phyloP scores from a whole-genome alignment of 2,113 vertebrate genomes.

The Platysternon megacephalum region DNA sequence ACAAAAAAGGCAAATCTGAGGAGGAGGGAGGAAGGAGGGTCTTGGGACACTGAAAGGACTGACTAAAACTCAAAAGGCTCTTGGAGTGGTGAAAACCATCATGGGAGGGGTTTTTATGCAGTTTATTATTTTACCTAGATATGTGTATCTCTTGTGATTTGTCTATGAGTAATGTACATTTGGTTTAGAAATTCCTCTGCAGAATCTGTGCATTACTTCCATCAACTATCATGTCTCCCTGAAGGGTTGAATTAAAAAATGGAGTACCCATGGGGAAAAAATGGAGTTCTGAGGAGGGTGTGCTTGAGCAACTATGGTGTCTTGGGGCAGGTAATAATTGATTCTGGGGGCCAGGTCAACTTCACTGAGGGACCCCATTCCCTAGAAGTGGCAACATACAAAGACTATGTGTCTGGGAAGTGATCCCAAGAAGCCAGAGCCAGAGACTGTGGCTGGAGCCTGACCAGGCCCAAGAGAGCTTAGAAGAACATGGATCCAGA shows the following conservation, averaged over 20 bases:
- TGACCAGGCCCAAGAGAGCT: background rate
- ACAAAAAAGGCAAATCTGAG: background rate
- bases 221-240: background rate
- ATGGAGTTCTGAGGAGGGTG: background rate
- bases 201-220: background rate
- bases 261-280: background rate
- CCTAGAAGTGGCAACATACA: background rate
- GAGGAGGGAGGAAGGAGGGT: no score
- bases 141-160: background rate
- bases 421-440: background rate
- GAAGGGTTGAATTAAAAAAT: background rate
- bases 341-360: background rate
- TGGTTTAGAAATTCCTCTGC: background rate
- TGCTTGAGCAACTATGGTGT: no score
- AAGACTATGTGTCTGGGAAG: background rate
- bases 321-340: no score
- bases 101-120: background rate
- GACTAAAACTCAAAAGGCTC: background rate
- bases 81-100: background rate
- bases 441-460: background rate
- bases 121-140: background rate
- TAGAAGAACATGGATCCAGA: background rate
- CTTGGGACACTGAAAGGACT: background rate
- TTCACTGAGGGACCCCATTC: background rate
- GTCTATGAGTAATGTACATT: background rate